phyloP scores from a whole-genome alignment of 1,140 invertebrate species.

The Theocolax elegans region DNA sequence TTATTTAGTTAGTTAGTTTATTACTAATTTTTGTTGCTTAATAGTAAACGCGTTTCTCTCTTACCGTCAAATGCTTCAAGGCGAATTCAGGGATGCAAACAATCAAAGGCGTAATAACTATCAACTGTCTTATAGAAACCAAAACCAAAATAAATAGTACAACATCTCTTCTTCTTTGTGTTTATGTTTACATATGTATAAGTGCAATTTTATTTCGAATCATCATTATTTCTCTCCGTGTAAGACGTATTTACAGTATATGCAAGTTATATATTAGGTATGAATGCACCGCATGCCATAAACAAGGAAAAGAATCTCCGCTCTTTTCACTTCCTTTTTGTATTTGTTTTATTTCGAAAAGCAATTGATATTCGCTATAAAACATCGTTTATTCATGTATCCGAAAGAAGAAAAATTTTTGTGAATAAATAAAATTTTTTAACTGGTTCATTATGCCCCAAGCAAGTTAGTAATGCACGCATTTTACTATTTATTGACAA shows the following conservation, averaged over 20 bases:
- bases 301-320: slow-evolving; percentile 49
- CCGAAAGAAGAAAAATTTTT: background rate
- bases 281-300: slow-evolving; percentile 47
- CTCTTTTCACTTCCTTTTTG: background rate
- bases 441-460: background rate
- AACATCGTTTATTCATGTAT: too few species aligned
- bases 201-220: slow-evolving; percentile 43
- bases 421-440: background rate
- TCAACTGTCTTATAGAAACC: slow-evolving; percentile 50
- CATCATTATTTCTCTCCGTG: slow-evolving; percentile 40
- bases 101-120: slow-evolving; percentile 61
- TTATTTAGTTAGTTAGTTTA: slow-evolving; percentile 13
- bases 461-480: background rate
- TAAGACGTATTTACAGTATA: slow-evolving; percentile 54
- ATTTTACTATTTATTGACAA: too few species aligned
- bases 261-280: slow-evolving; percentile 45
- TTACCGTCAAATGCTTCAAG: slow-evolving; percentile 49
- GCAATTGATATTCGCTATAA: slow-evolving; percentile 1
- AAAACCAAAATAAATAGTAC: slow-evolving; percentile 61
- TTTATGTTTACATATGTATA: slow-evolving; percentile 50
- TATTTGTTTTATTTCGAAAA: slow-evolving; percentile 1
- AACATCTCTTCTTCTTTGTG: slow-evolving; percentile 47
- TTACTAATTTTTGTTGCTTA: slow-evolving; percentile 26
- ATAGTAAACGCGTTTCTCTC: slow-evolving; percentile 38
- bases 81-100: slow-evolving; percentile 54